Evolutionary conservation across 2,888 invertebrate genomes (phyloP), one percentile per base, ranked within the genome.

Genomic region (Xestoiulus laeticollis): DNA sequence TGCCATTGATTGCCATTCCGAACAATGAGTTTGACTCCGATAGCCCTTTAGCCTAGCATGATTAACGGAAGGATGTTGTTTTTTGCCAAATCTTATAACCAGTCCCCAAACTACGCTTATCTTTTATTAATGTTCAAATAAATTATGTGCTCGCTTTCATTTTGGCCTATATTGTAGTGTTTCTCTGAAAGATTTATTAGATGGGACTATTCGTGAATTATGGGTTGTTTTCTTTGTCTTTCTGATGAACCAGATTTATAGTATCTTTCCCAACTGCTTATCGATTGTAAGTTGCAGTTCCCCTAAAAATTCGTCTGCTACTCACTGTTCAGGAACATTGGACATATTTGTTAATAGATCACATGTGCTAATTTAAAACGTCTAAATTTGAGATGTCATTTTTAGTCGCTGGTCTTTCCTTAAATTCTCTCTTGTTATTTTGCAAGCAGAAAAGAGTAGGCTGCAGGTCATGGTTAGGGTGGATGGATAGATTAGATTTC

Each of bases 41-140:
- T 59, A 59, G n/a, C 59, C 59, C 59, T 59, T 59, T 59, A 22
- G 59, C 59, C 59, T 59, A 22, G 59, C 19, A 59, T 59, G 59
- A 59, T 59, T 59, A 59, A 59, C 59, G 59, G 59, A 59, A 59
- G 22, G 59, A 59, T 59, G 59, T 59, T 59, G 59, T 59, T 59
- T 59, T 59, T 59, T 59, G 59, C 59, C 22, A 59, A 59, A 59
- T 59, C 59, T 59, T 22, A 59, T 59, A 59, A 59, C 59, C 59
- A n/a, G 59, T 59, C 59, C 59, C 59, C 59, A 59, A 59, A 59
- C 59, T 59, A 59, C 59, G 59, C 59, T 59, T 59, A 59, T 59
- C 59, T 59, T 59, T 59, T 59, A 59, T 59, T 59, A 59, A 59
- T 59, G 59, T n/a, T n/a, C 59, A 59, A 59, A 59, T 59, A 59